Evolutionary conservation across 2,888 invertebrate species (phyloP).

Genomic region (Biston betularia): DNA sequence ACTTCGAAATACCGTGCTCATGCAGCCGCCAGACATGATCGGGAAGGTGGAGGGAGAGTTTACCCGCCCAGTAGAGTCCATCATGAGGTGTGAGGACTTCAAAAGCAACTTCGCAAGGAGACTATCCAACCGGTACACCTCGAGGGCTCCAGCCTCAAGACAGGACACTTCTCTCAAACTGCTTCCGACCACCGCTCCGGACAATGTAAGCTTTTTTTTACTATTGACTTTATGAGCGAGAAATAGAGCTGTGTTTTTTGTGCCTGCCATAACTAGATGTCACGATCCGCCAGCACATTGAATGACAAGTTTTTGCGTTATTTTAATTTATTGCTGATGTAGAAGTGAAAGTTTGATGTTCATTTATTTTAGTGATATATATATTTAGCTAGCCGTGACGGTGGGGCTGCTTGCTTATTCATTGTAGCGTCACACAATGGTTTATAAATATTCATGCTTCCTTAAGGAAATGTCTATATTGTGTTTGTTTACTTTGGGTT

Average conservation of each 20-base stretch:
- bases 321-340: constrained; percentile 41
- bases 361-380: constrained; percentile 27
- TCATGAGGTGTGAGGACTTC: constrained; percentile 82
- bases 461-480: constrained; percentile 47
- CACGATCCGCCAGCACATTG: constrained; percentile 29
- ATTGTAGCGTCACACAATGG: constrained; percentile 38
- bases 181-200: constrained; percentile 52
- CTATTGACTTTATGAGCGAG: not conserved
- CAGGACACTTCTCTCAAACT: constrained; percentile 64
- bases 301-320: constrained; percentile 39
- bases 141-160: constrained; percentile 62
- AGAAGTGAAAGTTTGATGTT: constrained; percentile 42
- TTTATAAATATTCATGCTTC: constrained; percentile 49
- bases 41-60: constrained; percentile 67
- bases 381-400: constrained; percentile 33
- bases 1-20: constrained; percentile 63
- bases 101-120: constrained; percentile 81
- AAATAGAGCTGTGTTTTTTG: constrained; percentile 21
- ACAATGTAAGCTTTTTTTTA: constrained; percentile 62
- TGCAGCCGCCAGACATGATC: constrained; percentile 56
- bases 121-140: constrained; percentile 76
- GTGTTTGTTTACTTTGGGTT: constrained; percentile 40
- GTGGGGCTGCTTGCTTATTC: constrained; percentile 35
- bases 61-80: constrained; percentile 76
- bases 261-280: constrained; percentile 9